These are phyloP conservation scores for Brenthis hecate DNA, from an alignment of 2,888 invertebrate genomes.

Conservation along the genomic window DNA sequence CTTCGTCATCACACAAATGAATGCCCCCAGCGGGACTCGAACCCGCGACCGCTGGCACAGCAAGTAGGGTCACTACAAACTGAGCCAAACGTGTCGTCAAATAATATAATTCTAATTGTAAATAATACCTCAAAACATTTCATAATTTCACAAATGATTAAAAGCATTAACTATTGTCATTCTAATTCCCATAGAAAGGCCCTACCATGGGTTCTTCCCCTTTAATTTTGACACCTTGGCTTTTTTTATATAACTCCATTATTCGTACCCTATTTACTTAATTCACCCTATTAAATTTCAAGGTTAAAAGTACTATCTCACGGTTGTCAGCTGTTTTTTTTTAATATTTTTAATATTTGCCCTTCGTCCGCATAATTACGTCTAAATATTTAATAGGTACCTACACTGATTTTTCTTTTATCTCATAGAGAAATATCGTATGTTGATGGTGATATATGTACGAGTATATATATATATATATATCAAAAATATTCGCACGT, in stretches of 20 bases:
- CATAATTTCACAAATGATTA: conserved; percentile 34
- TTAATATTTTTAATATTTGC: neutral
- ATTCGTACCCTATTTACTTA: conserved; percentile 60
- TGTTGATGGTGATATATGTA: too few relatives aligned
- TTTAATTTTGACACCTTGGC: conserved; percentile 52
- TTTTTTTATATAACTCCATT: conserved; percentile 46
- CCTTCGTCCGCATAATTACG: neutral
- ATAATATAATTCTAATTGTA: conserved; percentile 15
- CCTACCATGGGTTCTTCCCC: conserved; percentile 39
- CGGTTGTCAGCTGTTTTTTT: conserved; percentile 48
- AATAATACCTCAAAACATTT: conserved; percentile 22
- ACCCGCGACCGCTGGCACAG: too few relatives aligned
- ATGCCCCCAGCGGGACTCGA: too few relatives aligned
- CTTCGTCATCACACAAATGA: too few relatives aligned
- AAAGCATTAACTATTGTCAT: conserved; percentile 36
- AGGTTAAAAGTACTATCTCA: conserved; percentile 55
- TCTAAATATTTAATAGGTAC: neutral
- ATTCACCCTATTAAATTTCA: conserved; percentile 53
- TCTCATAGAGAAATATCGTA: too few relatives aligned
- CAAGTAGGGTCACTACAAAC: too few relatives aligned
- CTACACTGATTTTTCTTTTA: too few relatives aligned
- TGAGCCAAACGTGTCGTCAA: too few relatives aligned
- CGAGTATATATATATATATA: too few relatives aligned
- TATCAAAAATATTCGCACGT: too few relatives aligned
- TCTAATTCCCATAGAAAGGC: conserved; percentile 27